A percentile compares a stretch with the other conserved stretches of the same genome.
phyloP scores from a whole-genome alignment of 2,113 vertebrate genomes.

The Alectura lathami region DNA sequence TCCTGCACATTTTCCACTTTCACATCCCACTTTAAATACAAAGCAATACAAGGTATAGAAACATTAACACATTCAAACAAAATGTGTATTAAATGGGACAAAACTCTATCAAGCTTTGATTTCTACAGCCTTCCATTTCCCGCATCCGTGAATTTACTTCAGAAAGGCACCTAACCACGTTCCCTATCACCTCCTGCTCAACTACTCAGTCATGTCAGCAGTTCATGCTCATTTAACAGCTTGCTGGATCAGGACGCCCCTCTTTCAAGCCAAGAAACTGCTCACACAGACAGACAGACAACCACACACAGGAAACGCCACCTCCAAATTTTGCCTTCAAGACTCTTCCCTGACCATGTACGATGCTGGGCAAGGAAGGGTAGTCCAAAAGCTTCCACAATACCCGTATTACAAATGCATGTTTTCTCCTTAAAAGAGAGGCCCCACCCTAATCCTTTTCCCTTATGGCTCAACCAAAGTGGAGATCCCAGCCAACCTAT shows the following conservation, averaged over 20 bases:
- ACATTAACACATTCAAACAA: not conserved
- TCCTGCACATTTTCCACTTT: not conserved
- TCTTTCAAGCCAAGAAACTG: constrained; percentile 12
- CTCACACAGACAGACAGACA: not conserved
- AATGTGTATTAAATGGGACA: not conserved
- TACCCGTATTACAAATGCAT: constrained; percentile 28
- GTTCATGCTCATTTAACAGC: not conserved
- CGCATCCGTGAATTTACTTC: not conserved
- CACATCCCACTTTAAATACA: not conserved
- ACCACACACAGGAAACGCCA: not conserved
- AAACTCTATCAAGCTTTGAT: not conserved
- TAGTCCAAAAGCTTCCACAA: constrained; percentile 31
- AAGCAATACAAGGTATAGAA: not conserved
- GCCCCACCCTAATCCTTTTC: constrained; percentile 20
- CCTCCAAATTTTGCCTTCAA: not conserved
- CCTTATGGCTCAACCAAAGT: constrained; percentile 54
- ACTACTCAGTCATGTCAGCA: not conserved
- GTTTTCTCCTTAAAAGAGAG: constrained; percentile 31
- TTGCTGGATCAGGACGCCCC: not conserved
- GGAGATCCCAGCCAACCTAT: constrained; percentile 52
- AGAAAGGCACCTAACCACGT: not conserved
- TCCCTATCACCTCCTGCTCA: not conserved
- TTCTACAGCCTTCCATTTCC: not conserved
- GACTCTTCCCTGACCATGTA: not conserved
- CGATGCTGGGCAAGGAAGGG: not conserved